Evolutionary conservation across 2,888 invertebrate genomes (phyloP), one percentile per base, ranked within the genome.

Genomic region (Copidosoma aretas): DNA sequence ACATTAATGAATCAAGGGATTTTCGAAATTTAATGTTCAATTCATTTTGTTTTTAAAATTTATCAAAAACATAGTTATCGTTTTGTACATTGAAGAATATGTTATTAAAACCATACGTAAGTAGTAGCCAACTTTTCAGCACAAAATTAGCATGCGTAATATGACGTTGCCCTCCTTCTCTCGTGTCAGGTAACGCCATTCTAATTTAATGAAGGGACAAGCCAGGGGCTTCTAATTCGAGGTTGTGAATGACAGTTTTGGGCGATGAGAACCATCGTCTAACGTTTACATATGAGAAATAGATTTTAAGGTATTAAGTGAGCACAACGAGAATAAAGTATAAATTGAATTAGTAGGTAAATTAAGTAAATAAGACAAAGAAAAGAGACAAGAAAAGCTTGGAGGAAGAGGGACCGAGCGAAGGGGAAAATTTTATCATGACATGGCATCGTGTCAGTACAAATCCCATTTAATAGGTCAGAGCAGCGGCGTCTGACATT

Each of bases 401-500:
- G n/a, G 61, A 57, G 53, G 17, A 52, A 19, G 41, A 21, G 58
- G 58, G 52, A 15, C 25, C n/a, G 41, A 24, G 25, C 49, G 24
- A 24, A 39, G 14, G 39, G 14, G 22, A 21, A 32, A 54, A n/a
- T 64, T 58, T 64, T 76, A 75, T 77, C 72, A 57, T n/a, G n/a
- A n/a, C n/a, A n/a, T n/a, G n/a, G n/a, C n/a, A n/a, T n/a, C 60
- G 61, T 68, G 64, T 60, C 51, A 77, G 75, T 74, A 74, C 60
- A 70, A 73, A 78, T 76, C 76, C 68, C 60, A 65, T 73, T 76
- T 73, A 78, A 74, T 65, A 68, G 67, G 74, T 73, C 73, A 60
- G 43, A 46, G 43, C 57, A 60, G 46, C 41, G 22, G 10, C 32
- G 43, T 39, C 19, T 62, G 63, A 67, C 67, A 51, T 51, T 60